These are phyloP conservation scores for Athalia rosae DNA, from an alignment of 2,888 invertebrate species.

Conservation along the genomic window DNA sequence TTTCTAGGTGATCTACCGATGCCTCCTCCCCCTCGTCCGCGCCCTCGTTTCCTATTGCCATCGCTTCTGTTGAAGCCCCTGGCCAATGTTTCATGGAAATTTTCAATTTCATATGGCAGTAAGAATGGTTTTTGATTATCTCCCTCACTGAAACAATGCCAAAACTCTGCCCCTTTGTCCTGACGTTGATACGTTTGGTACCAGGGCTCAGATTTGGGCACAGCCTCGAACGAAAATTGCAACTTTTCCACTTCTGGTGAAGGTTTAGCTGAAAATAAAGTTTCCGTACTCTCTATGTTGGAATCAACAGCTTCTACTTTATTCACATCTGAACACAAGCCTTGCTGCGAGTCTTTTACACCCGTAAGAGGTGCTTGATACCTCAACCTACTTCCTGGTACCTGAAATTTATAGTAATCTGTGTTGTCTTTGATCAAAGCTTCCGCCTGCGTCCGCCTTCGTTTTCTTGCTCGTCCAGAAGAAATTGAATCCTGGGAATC, in stretches of 20 bases:
- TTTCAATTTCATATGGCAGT: slow-evolving; percentile 85
- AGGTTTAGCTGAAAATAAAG: slow-evolving; percentile 69
- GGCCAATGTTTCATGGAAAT: slow-evolving; percentile 65
- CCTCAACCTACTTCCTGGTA: slow-evolving; percentile 73
- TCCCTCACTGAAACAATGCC: slow-evolving; percentile 78
- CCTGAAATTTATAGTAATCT: slow-evolving; percentile 77
- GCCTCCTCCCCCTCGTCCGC: slow-evolving; percentile 48
- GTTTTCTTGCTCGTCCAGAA: slow-evolving; percentile 65
- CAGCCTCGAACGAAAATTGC: slow-evolving; percentile 84
- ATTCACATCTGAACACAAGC: slow-evolving; percentile 66
- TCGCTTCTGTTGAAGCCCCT: slow-evolving; percentile 53
- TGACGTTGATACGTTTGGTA: slow-evolving; percentile 86
- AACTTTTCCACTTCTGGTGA: slow-evolving; percentile 77
- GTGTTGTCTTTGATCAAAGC: slow-evolving; percentile 77
- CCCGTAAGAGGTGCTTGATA: slow-evolving; percentile 72
- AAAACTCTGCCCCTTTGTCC: slow-evolving; percentile 81
- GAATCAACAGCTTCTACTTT: slow-evolving; percentile 63
- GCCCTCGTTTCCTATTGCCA: slow-evolving; percentile 54
- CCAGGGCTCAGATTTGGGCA: slow-evolving; percentile 86
- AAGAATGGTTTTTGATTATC: slow-evolving; percentile 79
- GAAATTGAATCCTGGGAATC: slow-evolving; percentile 66
- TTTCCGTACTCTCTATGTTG: slow-evolving; percentile 52
- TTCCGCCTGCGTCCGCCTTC: slow-evolving; percentile 77
- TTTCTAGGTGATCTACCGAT: slow-evolving; percentile 82
- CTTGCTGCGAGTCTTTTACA: slow-evolving; percentile 70